These are phyloP conservation scores for Pilophorus perplexus DNA, from an alignment of 2,888 invertebrate genomes.

Conservation along the genomic window DNA sequence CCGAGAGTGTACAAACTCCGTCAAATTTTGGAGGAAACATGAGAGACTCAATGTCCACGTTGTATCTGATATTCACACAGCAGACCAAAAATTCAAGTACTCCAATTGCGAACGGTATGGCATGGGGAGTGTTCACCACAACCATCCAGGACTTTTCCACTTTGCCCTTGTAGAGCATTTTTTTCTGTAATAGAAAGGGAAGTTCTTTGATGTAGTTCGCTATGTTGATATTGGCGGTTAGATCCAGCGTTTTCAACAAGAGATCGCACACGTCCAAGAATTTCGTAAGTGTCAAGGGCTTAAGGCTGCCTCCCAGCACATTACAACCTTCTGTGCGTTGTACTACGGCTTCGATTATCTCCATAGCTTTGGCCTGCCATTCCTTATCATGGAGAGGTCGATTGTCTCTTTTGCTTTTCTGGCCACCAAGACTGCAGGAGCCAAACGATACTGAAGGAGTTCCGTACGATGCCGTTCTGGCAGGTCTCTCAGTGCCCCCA, in stretches of 20 bases:
- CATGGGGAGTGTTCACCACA: slow-evolving; percentile 7
- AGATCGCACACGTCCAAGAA: slow-evolving; percentile 22
- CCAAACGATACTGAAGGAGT: background rate
- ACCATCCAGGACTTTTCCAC: slow-evolving; percentile 36
- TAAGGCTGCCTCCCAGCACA: slow-evolving; percentile 4
- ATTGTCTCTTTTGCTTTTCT: slow-evolving; percentile 18
- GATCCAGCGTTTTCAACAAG: slow-evolving; percentile 4
- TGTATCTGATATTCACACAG: background rate
- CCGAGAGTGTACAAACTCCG: too few relatives aligned
- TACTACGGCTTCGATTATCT: too few relatives aligned
- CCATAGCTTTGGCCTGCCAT: slow-evolving; percentile 23
- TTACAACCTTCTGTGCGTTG: background rate
- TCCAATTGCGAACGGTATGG: slow-evolving; percentile 14
- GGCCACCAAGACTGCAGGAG: slow-evolving; percentile 8
- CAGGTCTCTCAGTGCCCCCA: too few relatives aligned
- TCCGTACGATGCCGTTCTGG: slow-evolving; percentile 16
- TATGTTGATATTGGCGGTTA: background rate
- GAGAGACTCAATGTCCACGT: background rate
- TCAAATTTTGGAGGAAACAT: slow-evolving; percentile 22
- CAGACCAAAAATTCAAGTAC: slow-evolving; percentile 25
- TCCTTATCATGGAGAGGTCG: slow-evolving; percentile 24
- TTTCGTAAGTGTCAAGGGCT: slow-evolving; percentile 14
- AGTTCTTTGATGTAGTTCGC: slow-evolving; percentile 18
- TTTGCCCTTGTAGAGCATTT: slow-evolving; percentile 29
- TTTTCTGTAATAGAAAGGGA: slow-evolving; percentile 12